Conservation (phyloP, 1,140 invertebrate genomes). For the Latrodectus geometricus region DNA sequence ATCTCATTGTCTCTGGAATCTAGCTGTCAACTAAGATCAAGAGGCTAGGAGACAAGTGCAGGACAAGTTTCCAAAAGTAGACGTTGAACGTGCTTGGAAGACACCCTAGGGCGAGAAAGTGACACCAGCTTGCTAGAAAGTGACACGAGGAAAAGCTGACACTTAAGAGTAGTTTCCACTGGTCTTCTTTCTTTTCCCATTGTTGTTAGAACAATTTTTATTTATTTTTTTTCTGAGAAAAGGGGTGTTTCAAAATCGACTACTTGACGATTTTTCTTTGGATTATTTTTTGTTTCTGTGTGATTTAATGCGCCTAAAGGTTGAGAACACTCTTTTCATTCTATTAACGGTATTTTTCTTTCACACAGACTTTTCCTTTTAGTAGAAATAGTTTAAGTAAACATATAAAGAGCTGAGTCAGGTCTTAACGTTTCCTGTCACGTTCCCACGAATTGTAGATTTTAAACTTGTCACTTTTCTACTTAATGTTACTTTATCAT, state of each 20-base stretch:
- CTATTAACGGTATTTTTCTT: neutral
- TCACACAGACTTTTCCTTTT: neutral
- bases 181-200: slow-evolving; percentile 10
- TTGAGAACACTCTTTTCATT: neutral
- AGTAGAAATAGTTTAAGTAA: neutral
- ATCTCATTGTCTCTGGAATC: neutral
- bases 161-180: slow-evolving; percentile 4
- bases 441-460: neutral
- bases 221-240: neutral
- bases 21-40: slow-evolving; percentile 6
- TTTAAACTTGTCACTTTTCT: neutral
- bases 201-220: neutral
- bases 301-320: neutral
- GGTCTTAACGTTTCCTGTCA: neutral
- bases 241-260: neutral
- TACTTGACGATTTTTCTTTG: neutral
- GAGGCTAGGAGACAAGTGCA: neutral
- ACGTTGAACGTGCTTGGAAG: slow-evolving; percentile 12
- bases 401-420: neutral
- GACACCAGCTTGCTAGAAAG: slow-evolving; percentile 11
- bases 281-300: neutral
- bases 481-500: neutral
- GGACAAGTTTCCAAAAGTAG: slow-evolving; percentile 7
- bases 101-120: slow-evolving; percentile 14
- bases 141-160: slow-evolving; percentile 20